A percentile compares a stretch with the other conserved stretches of the same genome.
Conservation (phyloP, 2,888 invertebrate species). For the Blastobasis adustella region DNA sequence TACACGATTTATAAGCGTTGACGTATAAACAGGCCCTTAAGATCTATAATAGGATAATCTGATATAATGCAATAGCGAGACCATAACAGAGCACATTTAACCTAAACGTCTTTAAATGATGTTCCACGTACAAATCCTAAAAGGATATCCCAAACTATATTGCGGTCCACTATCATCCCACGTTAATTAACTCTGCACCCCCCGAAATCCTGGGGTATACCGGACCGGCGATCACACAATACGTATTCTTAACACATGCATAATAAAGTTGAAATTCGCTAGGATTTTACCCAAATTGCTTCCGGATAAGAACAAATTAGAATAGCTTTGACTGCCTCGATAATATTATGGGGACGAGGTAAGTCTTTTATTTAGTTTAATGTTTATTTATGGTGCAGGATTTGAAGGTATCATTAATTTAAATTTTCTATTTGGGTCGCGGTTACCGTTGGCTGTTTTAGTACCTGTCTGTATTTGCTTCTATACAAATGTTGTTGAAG, state of each 20-base stretch:
- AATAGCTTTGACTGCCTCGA: constrained; percentile 10
- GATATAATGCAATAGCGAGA: no score
- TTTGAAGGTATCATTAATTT: no score
- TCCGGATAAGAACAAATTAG: constrained; percentile 10
- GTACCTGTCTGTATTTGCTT: no score
- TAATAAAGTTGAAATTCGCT: background rate
- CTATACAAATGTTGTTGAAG: no score
- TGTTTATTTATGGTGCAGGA: no score
- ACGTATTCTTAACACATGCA: constrained; percentile 1
- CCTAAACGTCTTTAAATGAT: background rate
- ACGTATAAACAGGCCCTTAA: no score
- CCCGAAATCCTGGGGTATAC: constrained; percentile 13
- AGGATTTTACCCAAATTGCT: background rate
- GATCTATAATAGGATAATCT: no score
- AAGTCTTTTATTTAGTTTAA: no score
- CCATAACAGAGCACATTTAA: constrained; percentile 6
- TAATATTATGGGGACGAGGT: constrained; percentile 6
- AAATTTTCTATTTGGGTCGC: no score
- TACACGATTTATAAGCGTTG: no score
- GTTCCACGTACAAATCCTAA: constrained; percentile 18
- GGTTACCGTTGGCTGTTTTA: no score
- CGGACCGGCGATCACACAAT: background rate
- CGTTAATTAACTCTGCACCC: constrained; percentile 19
- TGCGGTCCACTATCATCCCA: constrained; percentile 13
- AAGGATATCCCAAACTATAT: constrained; percentile 19